These are phyloP conservation scores for Seira ritae DNA, from an alignment of 2,888 invertebrate species.

Conservation along the genomic window DNA sequence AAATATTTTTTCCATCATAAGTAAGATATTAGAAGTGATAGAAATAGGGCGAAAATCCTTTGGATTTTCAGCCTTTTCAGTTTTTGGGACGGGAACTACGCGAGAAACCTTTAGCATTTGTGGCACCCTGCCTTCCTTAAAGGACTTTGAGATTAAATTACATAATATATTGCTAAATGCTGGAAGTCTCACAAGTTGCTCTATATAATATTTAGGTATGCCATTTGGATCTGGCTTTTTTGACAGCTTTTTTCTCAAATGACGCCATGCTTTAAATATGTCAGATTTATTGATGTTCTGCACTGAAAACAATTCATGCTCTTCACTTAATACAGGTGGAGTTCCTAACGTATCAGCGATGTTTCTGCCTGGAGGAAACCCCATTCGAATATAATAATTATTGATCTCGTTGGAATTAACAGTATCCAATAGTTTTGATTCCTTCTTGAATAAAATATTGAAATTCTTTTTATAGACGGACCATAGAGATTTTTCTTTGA, in stretches of 20 bases:
- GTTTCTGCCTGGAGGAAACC: neutral
- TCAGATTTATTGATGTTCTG: no score
- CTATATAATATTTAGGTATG: constrained; percentile 25
- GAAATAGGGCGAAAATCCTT: constrained; percentile 32
- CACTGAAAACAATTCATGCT: neutral
- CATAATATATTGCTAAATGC: neutral
- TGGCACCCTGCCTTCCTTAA: constrained; percentile 2
- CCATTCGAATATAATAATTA: constrained; percentile 40
- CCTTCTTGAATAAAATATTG: neutral
- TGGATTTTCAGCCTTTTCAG: neutral
- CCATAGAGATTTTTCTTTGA: no score
- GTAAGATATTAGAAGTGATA: constrained; percentile 24
- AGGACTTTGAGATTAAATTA: neutral
- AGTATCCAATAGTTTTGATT: neutral
- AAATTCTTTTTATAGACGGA: no score
- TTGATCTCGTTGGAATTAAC: constrained; percentile 18
- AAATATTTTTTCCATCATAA: constrained; percentile 38
- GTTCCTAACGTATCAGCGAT: no score
- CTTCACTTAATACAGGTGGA: neutral
- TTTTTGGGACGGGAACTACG: constrained; percentile 38
- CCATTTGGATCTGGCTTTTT: constrained; percentile 29
- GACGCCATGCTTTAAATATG: constrained; percentile 46
- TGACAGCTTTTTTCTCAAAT: constrained; percentile 7
- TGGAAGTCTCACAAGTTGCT: neutral
- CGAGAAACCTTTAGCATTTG: constrained; percentile 14